Evolutionary conservation across 2,113 vertebrate species (phyloP), one percentile per base, ranked within the genome.

Genomic region (Ahaetulla prasina): DNA sequence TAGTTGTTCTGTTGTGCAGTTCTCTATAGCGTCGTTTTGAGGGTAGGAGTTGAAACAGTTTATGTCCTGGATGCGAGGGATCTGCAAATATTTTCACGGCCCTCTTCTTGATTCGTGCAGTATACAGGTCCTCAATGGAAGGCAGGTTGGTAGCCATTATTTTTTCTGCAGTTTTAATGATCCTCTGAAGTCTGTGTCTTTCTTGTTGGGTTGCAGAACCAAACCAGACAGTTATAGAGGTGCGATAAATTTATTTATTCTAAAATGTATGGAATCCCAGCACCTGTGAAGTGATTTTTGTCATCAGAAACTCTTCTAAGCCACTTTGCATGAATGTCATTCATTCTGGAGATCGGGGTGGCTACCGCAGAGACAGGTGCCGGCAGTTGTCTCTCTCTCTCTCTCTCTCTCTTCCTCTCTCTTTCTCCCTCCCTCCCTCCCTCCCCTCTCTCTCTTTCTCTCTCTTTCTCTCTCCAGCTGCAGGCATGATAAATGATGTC

Each of bases 401-500:
- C 30, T 86, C 49, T 7, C 54, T 23, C 1, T 90, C 85, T 93
- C 60, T 52, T n/a, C n/a, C n/a, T n/a, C n/a, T n/a, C n/a, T n/a
- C n/a, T n/a, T n/a, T n/a, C 18, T 86, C 55, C n/a, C 10, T 10
- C 9, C n/a, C 53, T 7, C 54, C 90, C 85, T 92, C 60, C 47
- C 30, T 86, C 49, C 2, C 54, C n/a, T 91, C 85, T 93, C 57
- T 54, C 27, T 57, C 57, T 50, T 2, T 52, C 2, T 53, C 14
- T 53, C 12, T 53, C 53, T 18, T 18, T 90, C 85, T 92, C 60
- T 55, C 10, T 86, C 86, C 60, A 88, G 86, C 85, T 88, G 91
- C 91, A 88, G 92, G 63, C 91, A 85, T 94, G 88, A n/a, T 93
- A 93, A 92, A 85, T 22, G 45, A 85, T 0, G 39, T 23, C 49